Evolutionary conservation across 2,797 vertebrate genomes (phyloP), one percentile per base, ranked within the genome.

Genomic region (Coccyzus lansbergi): DNA sequence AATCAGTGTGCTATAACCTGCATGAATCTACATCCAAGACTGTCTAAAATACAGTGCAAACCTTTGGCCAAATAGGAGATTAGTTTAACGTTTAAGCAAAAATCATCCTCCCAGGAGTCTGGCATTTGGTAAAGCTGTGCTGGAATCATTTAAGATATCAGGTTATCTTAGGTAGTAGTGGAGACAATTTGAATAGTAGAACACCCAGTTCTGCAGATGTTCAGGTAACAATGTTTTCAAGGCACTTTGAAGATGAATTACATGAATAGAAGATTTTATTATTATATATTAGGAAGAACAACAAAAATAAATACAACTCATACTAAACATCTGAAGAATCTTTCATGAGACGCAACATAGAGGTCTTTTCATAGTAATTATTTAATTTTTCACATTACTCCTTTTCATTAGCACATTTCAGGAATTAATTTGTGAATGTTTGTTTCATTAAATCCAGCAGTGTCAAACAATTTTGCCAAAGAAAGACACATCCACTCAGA

Each of bases 211-310:
- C 48, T 70, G 48, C 74, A 93, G 92, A 94, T 83, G 52, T 77
- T 93, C 77, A 82, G 90, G 56, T 84, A 92, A 75, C 51, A 93
- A 84, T 79, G 52, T 84, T 93, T 94, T 67, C 74, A 90, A 86
- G 85, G 68, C 33, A 84, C 90, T 95, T 90, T 92, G 86, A 94
- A 90, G 86, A 85, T 62, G 33, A 86, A 62, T 64, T 49, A 86
- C 59, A 81, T 82, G 92, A 93, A 95, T 79, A 82, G 59, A 88
- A 90, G 53, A 56, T 82, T 93, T 94, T 77, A 84, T 90, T 94
- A 90, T 38, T 88, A 88, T 88, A 84, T 88, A 95, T 86, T 86
- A 94, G 44, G 59, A 92, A 68, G 13, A 64, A 52, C 46, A 92
- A 84, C 92, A 91, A 94, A 96, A 96, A 68, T 38, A 91, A 91